phyloP scores from a whole-genome alignment of 2,888 invertebrate species.

The Tyria jacobaeae region DNA sequence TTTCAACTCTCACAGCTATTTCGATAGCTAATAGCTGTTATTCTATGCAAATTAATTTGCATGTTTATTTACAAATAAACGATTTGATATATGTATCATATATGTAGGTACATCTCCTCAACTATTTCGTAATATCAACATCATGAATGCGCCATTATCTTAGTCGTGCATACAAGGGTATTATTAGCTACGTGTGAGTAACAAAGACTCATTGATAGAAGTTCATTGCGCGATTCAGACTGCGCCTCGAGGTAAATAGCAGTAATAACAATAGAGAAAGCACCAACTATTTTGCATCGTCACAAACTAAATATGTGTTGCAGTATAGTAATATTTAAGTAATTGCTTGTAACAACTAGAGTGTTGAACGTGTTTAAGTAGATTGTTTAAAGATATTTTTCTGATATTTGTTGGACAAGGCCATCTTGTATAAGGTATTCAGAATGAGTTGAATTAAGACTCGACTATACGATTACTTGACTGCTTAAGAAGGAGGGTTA shows the following conservation, averaged over 20 bases:
- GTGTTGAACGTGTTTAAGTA: not conserved
- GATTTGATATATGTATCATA: constrained; percentile 8
- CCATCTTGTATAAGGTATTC: too few species aligned
- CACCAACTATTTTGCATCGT: constrained; percentile 50
- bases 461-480: too few species aligned
- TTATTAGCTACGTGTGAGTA: constrained; percentile 40
- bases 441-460: too few species aligned
- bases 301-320: constrained; percentile 35
- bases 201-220: constrained; percentile 50
- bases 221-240: constrained; percentile 40
- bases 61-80: constrained; percentile 4
- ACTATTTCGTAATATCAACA: constrained; percentile 29
- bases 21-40: not conserved
- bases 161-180: constrained; percentile 33
- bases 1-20: too few species aligned
- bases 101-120: too few species aligned
- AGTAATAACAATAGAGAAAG: constrained; percentile 51
- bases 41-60: not conserved
- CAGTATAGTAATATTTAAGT: constrained; percentile 41
- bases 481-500: too few species aligned
- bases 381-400: not conserved
- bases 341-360: constrained; percentile 27
- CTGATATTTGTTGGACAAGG: not conserved
- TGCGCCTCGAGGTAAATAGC: constrained; percentile 41
- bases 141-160: constrained; percentile 39